phyloP scores from a whole-genome alignment of 2,797 vertebrate genomes.

The Characodon lateralis region DNA sequence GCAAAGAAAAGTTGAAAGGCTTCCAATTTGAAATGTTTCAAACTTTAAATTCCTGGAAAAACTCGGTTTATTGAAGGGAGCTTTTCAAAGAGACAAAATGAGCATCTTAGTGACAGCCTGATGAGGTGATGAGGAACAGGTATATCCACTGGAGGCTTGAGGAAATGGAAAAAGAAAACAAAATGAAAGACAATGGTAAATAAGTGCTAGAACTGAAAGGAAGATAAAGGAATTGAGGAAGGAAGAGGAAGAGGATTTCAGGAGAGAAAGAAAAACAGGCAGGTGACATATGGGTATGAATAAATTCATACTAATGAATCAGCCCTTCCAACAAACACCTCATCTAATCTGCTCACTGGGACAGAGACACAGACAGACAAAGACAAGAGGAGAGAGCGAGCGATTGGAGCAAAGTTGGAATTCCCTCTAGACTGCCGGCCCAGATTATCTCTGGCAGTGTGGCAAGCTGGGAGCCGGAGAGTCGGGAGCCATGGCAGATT shows the following conservation, averaged over 20 bases:
- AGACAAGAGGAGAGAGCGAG: conserved; percentile 23
- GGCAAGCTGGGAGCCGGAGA: conserved; percentile 51
- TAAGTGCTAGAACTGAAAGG: not conserved
- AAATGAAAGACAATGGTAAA: conserved; percentile 8
- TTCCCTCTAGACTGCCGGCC: conserved; percentile 76
- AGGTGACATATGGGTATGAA: conserved; percentile 79
- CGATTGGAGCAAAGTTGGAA: conserved; percentile 69
- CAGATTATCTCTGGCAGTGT: conserved; percentile 78
- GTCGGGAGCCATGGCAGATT: conserved; percentile 45
- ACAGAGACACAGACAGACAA: conserved; percentile 55
- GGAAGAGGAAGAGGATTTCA: conserved; percentile 24
- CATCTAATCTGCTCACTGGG: conserved; percentile 67
- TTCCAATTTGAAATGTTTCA: conserved; percentile 27
- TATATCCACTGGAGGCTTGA: conserved; percentile 2
- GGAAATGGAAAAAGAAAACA: conserved; percentile 4
- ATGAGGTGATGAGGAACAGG: conserved; percentile 45
- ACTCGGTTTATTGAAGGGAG: conserved; percentile 55
- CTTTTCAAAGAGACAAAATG: conserved; percentile 40
- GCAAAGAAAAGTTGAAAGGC: conserved; percentile 27
- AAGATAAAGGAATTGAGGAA: conserved; percentile 10
- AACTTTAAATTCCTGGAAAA: conserved; percentile 47
- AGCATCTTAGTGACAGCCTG: conserved; percentile 38
- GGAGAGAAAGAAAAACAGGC: conserved; percentile 21
- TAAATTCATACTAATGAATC: conserved; percentile 84
- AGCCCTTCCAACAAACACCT: conserved; percentile 78